Evolutionary conservation across 2,888 invertebrate species (phyloP), one percentile per base, ranked within the genome.

Genomic region (Cephalotes varians): DNA sequence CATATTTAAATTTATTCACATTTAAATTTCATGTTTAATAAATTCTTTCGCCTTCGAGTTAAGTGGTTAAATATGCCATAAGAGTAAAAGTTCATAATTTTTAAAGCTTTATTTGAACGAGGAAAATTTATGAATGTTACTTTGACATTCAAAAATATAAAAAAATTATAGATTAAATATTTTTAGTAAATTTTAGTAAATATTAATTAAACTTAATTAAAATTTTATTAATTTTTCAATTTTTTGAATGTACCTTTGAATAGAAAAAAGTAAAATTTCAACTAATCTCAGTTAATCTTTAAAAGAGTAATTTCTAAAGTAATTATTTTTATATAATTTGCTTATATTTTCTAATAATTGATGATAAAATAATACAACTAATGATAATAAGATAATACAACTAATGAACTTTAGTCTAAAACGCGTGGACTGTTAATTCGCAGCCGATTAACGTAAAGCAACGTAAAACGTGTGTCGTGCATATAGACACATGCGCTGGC

Each of bases 361-460:
- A 37, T 25, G 18, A 51, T 34, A n/a, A n/a, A n/a, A n/a, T n/a
- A n/a, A 25, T 25, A 10, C 31, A 40, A 10, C 28, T 34, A 21
- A 21, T 6, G 21, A 21, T n/a, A n/a, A n/a, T n/a, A n/a, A n/a
- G n/a, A n/a, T n/a, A n/a, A 25, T 25, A 10, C 31, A 40, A 10
- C 28, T 34, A 21, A 21, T 6, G 21, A 21, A 74, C n/a, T 49
- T 65, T 64, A 5, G 7, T n/a, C 28, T 10, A 21, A 37, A 69
- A 21, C 28, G 77, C 67, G 34, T 54, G 15, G 12, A 54, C 49
- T 72, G 73, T 77, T 44, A 49, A 80, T 82, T 74, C 51, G 54
- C 44, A 60, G 21, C 34, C 44, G 56, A 58, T 64, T 47, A 62
- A 77, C 31, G 21, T 71, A 58, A 56, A 15, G 44, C 44, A 51